Conservation (phyloP, 2,113 vertebrate species). For the Tachycineta bicolor region DNA sequence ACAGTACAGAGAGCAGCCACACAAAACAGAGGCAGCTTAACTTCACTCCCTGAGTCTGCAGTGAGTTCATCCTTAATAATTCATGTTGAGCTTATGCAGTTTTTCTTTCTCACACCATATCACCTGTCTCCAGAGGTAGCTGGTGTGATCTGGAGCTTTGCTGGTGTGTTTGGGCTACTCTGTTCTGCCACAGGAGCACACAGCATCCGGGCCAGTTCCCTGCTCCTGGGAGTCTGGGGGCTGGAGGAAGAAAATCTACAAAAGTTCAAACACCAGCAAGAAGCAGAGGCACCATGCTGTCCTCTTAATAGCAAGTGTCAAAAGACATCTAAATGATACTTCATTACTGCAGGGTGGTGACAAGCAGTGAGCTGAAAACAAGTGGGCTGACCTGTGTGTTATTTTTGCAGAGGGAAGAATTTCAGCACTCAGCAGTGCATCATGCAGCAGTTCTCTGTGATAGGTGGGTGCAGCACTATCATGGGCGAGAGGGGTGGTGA, state of each 20-base stretch:
- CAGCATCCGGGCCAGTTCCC: rapidly evolving
- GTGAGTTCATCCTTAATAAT: neutral
- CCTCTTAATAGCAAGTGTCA: neutral
- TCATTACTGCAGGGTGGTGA: neutral
- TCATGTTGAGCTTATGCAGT: rapidly evolving
- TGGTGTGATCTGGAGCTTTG: neutral
- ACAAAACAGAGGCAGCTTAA: neutral
- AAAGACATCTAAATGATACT: neutral
- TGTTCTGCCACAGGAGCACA: neutral
- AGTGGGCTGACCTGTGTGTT: neutral
- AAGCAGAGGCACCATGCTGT: neutral
- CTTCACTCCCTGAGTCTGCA: neutral
- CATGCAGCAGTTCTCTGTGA: neutral
- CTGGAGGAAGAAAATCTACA: neutral
- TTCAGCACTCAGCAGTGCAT: neutral
- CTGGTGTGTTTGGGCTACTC: neutral
- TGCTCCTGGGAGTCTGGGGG: neutral
- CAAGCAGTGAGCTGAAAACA: neutral
- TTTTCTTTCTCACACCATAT: neutral
- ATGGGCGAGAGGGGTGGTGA: neutral
- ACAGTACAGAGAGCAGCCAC: neutral
- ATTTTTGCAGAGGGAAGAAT: neutral
- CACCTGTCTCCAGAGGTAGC: neutral
- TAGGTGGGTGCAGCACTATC: neutral
- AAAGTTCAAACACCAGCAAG: neutral